Conservation (phyloP, 1,140 invertebrate species). For the Lysiphlebus fabarum region DNA sequence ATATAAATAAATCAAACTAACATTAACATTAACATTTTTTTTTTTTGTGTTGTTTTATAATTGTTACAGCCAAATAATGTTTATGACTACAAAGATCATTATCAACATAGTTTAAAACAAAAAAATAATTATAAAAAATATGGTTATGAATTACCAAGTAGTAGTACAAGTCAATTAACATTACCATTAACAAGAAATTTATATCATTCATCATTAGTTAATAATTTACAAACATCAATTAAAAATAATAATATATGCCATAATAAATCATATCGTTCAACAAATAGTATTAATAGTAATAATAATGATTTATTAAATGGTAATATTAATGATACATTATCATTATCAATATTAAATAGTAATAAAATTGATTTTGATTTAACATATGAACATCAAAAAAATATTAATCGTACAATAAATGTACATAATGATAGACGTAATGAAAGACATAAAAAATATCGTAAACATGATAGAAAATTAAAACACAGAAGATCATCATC, state of each 20-base stretch:
- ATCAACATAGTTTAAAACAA: constrained; percentile 44
- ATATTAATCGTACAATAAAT: constrained; percentile 31
- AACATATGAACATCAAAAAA: constrained; percentile 28
- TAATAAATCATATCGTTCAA: constrained; percentile 12
- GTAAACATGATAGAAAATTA: constrained; percentile 33
- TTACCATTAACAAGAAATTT: constrained; percentile 48
- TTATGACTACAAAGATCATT: constrained; percentile 53
- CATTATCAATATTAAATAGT: constrained; percentile 15
- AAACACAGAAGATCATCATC: constrained; percentile 38
- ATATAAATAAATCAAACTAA: constrained; percentile 2
- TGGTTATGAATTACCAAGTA: constrained; percentile 49
- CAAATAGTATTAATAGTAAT: constrained; percentile 2
- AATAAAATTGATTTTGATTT: constrained; percentile 18
- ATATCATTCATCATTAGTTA: constrained; percentile 48
- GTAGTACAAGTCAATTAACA: constrained; percentile 53
- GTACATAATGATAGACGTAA: constrained; percentile 30
- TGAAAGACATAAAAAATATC: constrained; percentile 45
- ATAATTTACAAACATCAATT: constrained; percentile 47
- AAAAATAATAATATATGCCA: constrained; percentile 34
- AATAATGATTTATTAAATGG: constrained; percentile 11
- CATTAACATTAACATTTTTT: background rate
- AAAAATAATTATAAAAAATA: constrained; percentile 52
- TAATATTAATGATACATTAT: constrained; percentile 13
- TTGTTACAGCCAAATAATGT: constrained; percentile 52
- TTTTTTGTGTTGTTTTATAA: constrained; percentile 12